Evolutionary conservation across 2,797 vertebrate species (phyloP).

Genomic region (Babyrousa celebensis): DNA sequence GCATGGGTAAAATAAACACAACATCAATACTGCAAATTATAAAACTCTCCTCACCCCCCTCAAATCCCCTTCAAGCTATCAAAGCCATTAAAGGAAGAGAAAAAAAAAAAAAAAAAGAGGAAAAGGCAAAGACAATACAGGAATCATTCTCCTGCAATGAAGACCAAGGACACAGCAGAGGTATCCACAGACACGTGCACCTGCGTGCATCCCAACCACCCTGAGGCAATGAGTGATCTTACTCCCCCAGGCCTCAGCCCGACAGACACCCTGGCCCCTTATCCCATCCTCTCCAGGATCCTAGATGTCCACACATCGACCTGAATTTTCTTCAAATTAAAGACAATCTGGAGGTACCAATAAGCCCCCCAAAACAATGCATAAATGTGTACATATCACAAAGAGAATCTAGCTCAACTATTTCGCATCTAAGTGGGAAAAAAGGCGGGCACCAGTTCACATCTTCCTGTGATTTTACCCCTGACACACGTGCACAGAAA

Average conservation of each 20-base stretch:
- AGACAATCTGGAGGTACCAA: not conserved
- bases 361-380: not conserved
- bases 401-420: not conserved
- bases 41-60: conserved; percentile 3
- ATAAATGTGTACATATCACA: not conserved
- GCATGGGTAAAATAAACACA: conserved; percentile 14
- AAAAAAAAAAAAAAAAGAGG: no score
- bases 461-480: not conserved
- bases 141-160: not conserved
- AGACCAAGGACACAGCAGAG: not conserved
- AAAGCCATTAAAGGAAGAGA: not conserved
- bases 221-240: fast-evolving
- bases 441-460: not conserved
- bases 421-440: not conserved
- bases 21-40: not conserved
- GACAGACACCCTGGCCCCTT: not conserved
- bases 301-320: not conserved
- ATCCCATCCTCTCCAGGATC: not conserved
- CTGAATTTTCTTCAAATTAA: not conserved
- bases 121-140: not conserved
- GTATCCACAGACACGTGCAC: not conserved
- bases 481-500: not conserved
- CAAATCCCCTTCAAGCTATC: not conserved
- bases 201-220: fast-evolving
- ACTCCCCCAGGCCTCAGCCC: not conserved